A percentile compares a stretch with the other conserved stretches of the same genome.
Evolutionary conservation across 2,888 invertebrate species (phyloP).

Genomic region (Orthosia incerta): DNA sequence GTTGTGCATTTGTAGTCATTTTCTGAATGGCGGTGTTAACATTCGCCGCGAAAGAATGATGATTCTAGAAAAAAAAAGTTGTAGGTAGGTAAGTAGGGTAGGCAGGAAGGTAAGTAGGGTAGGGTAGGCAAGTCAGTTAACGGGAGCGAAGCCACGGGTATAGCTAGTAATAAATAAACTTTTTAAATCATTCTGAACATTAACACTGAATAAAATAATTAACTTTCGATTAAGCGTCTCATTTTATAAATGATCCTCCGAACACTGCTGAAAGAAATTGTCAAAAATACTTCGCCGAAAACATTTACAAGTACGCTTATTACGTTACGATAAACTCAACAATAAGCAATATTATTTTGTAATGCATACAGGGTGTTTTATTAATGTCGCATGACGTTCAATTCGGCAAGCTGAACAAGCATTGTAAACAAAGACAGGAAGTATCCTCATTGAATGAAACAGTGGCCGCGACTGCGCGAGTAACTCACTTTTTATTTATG

Average conservation of each 20-base stretch:
- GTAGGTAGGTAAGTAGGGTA: too few relatives aligned
- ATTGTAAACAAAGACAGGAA: conserved; percentile 80
- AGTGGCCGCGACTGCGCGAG: conserved; percentile 46
- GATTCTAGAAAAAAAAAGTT: too few relatives aligned
- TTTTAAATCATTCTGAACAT: background rate
- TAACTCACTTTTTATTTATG: conserved; percentile 61
- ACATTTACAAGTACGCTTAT: conserved; percentile 21
- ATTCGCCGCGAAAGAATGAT: too few relatives aligned
- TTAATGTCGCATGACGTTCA: conserved; percentile 68
- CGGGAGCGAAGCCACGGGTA: too few relatives aligned
- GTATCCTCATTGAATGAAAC: conserved; percentile 65
- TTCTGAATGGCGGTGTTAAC: too few relatives aligned
- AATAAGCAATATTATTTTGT: conserved; percentile 59
- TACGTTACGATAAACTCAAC: conserved; percentile 36
- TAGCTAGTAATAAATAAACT: background rate
- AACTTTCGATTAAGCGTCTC: conserved; percentile 12
- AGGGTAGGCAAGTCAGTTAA: too few relatives aligned
- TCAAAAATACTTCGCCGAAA: conserved; percentile 25
- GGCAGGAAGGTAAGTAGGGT: too few relatives aligned
- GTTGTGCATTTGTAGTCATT: too few relatives aligned
- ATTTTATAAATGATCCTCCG: conserved; percentile 2
- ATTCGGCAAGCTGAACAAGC: conserved; percentile 73
- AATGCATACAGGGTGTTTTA: conserved; percentile 64
- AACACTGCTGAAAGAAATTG: background rate
- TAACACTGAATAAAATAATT: background rate